phyloP scores from a whole-genome alignment of 1,140 invertebrate genomes.

The Sycophaga agraensis region DNA sequence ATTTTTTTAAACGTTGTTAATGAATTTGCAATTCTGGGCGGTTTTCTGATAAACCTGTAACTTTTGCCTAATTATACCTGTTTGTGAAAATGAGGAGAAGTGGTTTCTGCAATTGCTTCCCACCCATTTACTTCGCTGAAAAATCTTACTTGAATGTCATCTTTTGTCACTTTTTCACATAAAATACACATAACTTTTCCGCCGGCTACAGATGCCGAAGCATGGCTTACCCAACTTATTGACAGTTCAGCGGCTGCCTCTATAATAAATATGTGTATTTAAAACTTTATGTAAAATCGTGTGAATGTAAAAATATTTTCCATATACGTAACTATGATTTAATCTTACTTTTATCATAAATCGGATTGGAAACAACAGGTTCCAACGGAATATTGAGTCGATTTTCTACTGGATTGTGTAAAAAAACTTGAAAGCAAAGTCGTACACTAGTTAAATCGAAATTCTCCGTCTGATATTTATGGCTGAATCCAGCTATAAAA shows the following conservation, averaged over 20 bases:
- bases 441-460: conserved; percentile 92
- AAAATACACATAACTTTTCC: conserved; percentile 89
- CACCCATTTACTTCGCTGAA: conserved; percentile 83
- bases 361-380: conserved; percentile 86
- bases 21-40: not conserved
- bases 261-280: too few relatives aligned
- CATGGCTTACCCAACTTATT: conserved; percentile 84
- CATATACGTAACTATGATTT: too few relatives aligned
- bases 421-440: conserved; percentile 93
- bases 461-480: conserved; percentile 76
- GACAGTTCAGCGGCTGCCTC: conserved; percentile 89
- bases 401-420: conserved; percentile 72
- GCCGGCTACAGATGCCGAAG: conserved; percentile 76
- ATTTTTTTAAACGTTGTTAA: too few relatives aligned
- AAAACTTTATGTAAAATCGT: too few relatives aligned
- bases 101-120: conserved; percentile 85
- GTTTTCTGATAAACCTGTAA: too few relatives aligned
- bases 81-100: conserved; percentile 87
- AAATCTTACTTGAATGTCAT: conserved; percentile 90
- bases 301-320: too few relatives aligned
- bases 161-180: conserved; percentile 88
- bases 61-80: too few relatives aligned
- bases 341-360: conserved; percentile 88
- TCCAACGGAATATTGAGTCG: conserved; percentile 75
- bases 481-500: conserved; percentile 78